These are phyloP conservation scores for Stenodema calcarata DNA, from an alignment of 2,888 invertebrate species.

Conservation along the genomic window DNA sequence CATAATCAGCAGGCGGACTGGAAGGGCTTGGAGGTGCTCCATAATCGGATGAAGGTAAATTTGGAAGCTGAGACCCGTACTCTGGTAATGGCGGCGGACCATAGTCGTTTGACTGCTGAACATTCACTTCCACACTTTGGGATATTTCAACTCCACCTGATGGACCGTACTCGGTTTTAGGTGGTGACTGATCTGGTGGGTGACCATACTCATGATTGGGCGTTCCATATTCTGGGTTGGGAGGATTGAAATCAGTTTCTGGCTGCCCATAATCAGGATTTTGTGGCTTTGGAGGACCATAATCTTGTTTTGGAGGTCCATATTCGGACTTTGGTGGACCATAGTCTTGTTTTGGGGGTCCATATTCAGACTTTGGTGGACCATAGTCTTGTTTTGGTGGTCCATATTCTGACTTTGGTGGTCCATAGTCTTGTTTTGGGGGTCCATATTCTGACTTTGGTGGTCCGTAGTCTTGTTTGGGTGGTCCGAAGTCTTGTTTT, in stretches of 20 bases:
- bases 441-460: slow-evolving; percentile 59
- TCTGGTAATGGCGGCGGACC: slow-evolving; percentile 17
- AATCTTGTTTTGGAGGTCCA: slow-evolving; percentile 59
- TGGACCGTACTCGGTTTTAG: slow-evolving; percentile 58
- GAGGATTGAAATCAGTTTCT: slow-evolving; percentile 58
- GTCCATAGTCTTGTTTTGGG: slow-evolving; percentile 59
- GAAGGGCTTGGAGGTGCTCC: slow-evolving; percentile 34
- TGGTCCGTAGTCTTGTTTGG: slow-evolving; percentile 57
- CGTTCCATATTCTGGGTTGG: slow-evolving; percentile 56
- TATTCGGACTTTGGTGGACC: slow-evolving; percentile 57
- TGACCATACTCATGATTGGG: slow-evolving; percentile 51
- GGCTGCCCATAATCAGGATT: slow-evolving; percentile 57
- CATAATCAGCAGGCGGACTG: neutral
- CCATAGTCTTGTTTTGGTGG: slow-evolving; percentile 57
- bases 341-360: slow-evolving; percentile 58
- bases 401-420: slow-evolving; percentile 58
- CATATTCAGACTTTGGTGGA: slow-evolving; percentile 57
- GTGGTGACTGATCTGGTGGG: slow-evolving; percentile 36
- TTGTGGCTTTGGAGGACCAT: slow-evolving; percentile 58
- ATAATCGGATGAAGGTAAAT: slow-evolving; percentile 45
- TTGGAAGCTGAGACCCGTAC: neutral
- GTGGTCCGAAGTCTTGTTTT: slow-evolving; percentile 55
- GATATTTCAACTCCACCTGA: slow-evolving; percentile 52
- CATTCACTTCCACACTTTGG: slow-evolving; percentile 28
- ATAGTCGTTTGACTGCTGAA: slow-evolving; percentile 37